Evolutionary conservation across 2,797 vertebrate species (phyloP).

Genomic region (Lophius americanus): DNA sequence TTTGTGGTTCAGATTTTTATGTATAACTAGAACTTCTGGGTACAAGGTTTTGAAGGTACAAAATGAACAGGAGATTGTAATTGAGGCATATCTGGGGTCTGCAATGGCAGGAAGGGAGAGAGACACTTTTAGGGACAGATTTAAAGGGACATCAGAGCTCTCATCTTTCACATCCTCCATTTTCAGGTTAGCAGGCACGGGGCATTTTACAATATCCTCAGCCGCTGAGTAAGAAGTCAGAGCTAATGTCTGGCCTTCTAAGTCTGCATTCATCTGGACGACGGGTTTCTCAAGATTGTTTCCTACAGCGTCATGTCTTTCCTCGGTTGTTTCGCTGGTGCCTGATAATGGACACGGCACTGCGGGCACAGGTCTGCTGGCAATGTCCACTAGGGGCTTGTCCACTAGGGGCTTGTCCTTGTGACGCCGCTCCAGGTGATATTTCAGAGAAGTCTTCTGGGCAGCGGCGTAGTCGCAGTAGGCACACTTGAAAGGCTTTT

Average conservation of each 20-base stretch:
- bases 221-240: conserved; percentile 38
- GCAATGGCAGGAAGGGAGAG: conserved; percentile 72
- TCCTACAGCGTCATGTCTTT: conserved; percentile 19
- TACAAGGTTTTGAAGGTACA: conserved; percentile 92
- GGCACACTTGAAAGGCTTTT: conserved; percentile 97
- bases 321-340: conserved; percentile 54
- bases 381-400: conserved; percentile 79
- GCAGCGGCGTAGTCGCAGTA: conserved; percentile 97
- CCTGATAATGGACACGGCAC: conserved; percentile 60
- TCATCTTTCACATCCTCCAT: conserved; percentile 63
- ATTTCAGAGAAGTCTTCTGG: conserved; percentile 96
- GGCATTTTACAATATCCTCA: conserved; percentile 40
- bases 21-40: conserved; percentile 93
- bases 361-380: conserved; percentile 72
- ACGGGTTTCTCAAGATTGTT: conserved; percentile 36
- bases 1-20: conserved; percentile 90
- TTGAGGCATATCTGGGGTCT: conserved; percentile 72
- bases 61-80: conserved; percentile 82
- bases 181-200: conserved; percentile 60
- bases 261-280: conserved; percentile 65
- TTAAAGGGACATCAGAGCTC: conserved; percentile 83
- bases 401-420: conserved; percentile 87
- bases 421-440: conserved; percentile 95
- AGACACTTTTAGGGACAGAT: conserved; percentile 84
- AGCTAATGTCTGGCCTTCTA: conserved; percentile 36